Evolutionary conservation across 2,888 invertebrate species (phyloP).

Genomic region (Sarcophaga rosellei): DNA sequence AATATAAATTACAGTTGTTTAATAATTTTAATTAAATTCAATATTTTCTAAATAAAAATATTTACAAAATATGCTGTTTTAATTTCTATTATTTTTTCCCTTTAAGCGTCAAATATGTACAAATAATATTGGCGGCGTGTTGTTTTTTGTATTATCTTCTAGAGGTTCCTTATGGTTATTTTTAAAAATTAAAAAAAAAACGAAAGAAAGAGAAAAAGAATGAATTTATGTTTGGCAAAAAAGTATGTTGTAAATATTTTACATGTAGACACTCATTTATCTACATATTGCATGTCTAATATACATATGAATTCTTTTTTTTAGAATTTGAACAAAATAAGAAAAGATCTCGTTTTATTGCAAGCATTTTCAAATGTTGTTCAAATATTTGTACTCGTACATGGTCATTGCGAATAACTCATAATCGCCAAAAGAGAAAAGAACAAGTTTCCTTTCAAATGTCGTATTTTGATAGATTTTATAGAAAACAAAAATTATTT

Average conservation of each 20-base stretch:
- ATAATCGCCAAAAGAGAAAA: constrained; percentile 18
- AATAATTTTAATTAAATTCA: constrained; percentile 62
- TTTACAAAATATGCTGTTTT: not conserved
- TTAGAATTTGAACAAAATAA: constrained; percentile 7
- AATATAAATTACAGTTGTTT: constrained; percentile 54
- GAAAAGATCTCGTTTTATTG: not conserved
- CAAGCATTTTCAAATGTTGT: constrained; percentile 2
- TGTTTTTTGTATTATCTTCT: constrained; percentile 40
- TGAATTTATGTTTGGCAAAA: not conserved
- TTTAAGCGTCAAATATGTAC: not conserved
- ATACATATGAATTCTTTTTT: constrained; percentile 7
- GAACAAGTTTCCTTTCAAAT: constrained; percentile 20
- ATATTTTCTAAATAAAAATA: constrained; percentile 25
- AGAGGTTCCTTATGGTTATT: constrained; percentile 59
- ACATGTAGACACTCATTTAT: constrained; percentile 5
- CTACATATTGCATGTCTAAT: not conserved
- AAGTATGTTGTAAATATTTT: constrained; percentile 10
- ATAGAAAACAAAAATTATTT: not conserved
- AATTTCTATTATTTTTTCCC: constrained; percentile 7
- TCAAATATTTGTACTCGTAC: constrained; percentile 27
- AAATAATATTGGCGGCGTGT: constrained; percentile 27
- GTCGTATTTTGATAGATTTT: constrained; percentile 24
- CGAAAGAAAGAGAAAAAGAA: not conserved
- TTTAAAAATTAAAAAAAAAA: constrained; percentile 41
- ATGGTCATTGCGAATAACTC: constrained; percentile 61